These are phyloP conservation scores for Prinia subflava DNA, from an alignment of 2,113 vertebrate species.

Conservation along the genomic window DNA sequence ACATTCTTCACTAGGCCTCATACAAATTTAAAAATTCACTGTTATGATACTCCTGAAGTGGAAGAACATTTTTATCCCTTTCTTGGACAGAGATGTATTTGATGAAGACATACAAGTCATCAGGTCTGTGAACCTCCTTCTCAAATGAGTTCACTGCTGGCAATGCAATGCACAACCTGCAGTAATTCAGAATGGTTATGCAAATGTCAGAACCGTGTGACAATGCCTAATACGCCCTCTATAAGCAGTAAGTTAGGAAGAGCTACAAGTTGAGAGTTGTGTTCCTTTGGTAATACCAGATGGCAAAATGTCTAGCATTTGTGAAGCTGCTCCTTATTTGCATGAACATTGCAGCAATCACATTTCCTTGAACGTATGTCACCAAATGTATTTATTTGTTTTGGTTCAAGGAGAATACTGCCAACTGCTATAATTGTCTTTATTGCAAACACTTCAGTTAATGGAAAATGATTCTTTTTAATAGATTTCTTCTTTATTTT, in stretches of 20 bases:
- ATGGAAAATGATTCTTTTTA: slow-evolving; percentile 43
- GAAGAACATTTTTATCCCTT: neutral
- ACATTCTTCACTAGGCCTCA: neutral
- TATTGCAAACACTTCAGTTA: slow-evolving; percentile 49
- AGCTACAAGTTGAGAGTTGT: neutral
- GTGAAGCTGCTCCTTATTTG: slow-evolving; percentile 47
- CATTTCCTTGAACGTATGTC: slow-evolving; percentile 45
- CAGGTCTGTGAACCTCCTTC: neutral
- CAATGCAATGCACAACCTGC: neutral
- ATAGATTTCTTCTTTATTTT: neutral
- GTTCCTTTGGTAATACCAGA: slow-evolving; percentile 48
- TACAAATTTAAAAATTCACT: neutral
- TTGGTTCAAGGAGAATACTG: slow-evolving; percentile 48
- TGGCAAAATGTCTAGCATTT: slow-evolving; percentile 51
- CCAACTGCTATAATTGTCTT: slow-evolving; percentile 53
- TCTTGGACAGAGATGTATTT: neutral
- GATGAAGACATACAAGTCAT: neutral
- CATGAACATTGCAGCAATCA: slow-evolving; percentile 44
- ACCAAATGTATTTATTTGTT: slow-evolving; percentile 70
- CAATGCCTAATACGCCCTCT: neutral
- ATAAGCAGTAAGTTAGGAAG: neutral
- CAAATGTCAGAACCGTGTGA: neutral
- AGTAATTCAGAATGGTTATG: slow-evolving; percentile 35
- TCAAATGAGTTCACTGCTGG: neutral
- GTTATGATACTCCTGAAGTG: neutral